Conservation (phyloP, 2,888 invertebrate genomes). For the Dichetophora obliterata region DNA sequence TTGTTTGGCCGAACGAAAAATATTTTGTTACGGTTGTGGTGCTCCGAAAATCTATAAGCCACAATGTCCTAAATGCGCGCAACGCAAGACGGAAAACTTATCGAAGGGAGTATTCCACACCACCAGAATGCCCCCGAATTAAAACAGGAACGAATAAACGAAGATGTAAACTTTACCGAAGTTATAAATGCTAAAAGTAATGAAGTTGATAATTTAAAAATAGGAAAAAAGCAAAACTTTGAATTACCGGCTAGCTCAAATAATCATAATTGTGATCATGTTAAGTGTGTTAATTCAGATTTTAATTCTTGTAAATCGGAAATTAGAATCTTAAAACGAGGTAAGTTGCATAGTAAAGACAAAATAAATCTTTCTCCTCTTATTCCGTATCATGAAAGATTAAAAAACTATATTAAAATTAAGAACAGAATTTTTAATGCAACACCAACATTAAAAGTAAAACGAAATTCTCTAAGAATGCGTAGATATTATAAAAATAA, state of each 20-base stretch:
- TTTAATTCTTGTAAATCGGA: not conserved
- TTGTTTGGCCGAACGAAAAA: not conserved
- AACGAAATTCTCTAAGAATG: not conserved
- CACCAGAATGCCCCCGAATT: not conserved
- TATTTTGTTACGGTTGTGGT: constrained; percentile 8
- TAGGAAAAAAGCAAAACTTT: not conserved
- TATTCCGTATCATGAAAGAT: constrained; percentile 22
- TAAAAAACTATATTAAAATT: not conserved
- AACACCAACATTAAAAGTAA: not conserved
- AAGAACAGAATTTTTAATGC: not conserved
- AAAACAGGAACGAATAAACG: too few relatives aligned
- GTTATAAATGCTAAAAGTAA: too few relatives aligned
- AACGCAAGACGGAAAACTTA: not conserved
- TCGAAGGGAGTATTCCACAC: not conserved
- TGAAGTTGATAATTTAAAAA: too few relatives aligned
- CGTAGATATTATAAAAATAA: not conserved
- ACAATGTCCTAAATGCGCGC: not conserved
- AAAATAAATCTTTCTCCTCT: not conserved
- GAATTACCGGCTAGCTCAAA: constrained; percentile 4
- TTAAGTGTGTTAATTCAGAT: not conserved
- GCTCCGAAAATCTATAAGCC: not conserved
- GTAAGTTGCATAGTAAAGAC: not conserved
- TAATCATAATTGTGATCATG: not conserved
- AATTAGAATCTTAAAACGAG: not conserved
- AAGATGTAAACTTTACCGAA: too few relatives aligned